A percentile compares a stretch with the other conserved stretches of the same genome.
Conservation (phyloP, 2,797 vertebrate species). For the Eulemur albifrons region DNA sequence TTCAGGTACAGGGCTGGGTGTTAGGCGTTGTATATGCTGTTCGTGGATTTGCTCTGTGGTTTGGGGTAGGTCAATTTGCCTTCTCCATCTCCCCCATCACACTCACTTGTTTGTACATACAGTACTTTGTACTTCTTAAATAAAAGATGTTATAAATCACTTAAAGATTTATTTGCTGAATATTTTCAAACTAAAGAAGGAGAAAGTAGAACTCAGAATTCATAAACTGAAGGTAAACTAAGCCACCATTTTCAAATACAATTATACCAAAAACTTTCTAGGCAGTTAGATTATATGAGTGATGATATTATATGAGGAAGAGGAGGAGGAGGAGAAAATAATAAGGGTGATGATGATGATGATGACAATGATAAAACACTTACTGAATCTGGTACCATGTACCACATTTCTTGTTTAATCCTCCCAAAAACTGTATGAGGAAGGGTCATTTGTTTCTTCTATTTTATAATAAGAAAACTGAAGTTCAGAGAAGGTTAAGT, state of each 20-base stretch:
- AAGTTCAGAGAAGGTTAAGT: not conserved
- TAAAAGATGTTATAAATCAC: constrained; percentile 60
- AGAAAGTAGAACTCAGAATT: constrained; percentile 21
- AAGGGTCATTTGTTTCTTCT: not conserved
- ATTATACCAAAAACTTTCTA: not conserved
- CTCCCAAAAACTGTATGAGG: not conserved
- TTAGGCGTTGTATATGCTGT: not conserved
- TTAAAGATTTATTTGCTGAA: constrained; percentile 62
- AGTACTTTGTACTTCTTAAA: constrained; percentile 68
- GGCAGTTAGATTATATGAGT: not conserved
- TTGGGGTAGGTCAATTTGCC: constrained; percentile 59
- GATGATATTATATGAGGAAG: not conserved
- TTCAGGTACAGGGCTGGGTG: constrained; percentile 12
- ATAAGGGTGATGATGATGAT: not conserved
- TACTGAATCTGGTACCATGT: not conserved
- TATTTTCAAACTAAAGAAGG: constrained; percentile 43
- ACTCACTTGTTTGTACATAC: not conserved
- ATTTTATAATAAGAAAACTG: not conserved
- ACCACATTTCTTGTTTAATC: not conserved
- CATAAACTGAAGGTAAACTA: not conserved
- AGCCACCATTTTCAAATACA: not conserved
- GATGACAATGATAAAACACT: not conserved
- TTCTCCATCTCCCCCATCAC: constrained; percentile 35
- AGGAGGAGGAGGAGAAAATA: not conserved
- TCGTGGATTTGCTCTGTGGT: constrained; percentile 57